A percentile compares a stretch with the other conserved stretches of the same genome.
Conservation (phyloP, 1,140 invertebrate genomes). For the Drosophila melanica region DNA sequence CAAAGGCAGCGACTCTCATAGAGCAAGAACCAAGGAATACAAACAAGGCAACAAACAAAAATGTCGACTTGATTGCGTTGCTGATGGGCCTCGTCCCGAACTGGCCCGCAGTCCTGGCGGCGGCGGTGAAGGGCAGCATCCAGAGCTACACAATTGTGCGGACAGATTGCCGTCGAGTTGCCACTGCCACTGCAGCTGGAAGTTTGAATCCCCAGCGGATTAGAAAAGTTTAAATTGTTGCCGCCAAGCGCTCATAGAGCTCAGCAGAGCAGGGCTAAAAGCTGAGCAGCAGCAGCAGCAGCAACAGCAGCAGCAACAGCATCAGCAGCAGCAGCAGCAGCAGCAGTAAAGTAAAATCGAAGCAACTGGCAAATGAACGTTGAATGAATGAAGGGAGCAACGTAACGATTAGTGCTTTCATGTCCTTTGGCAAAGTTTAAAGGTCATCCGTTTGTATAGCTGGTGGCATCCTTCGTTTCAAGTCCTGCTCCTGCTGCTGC, state of each 20-base stretch:
- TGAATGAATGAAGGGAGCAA: conserved; percentile 77
- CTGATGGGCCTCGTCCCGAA: conserved; percentile 57
- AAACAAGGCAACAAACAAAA: conserved; percentile 80
- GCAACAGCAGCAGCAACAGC: not conserved
- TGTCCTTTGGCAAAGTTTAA: conserved; percentile 83
- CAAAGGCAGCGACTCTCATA: not conserved
- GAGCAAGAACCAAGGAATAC: conserved; percentile 19
- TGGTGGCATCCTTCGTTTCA: conserved; percentile 34
- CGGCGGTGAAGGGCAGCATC: conserved; percentile 17
- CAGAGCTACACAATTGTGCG: conserved; percentile 69
- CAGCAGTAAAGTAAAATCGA: conserved; percentile 65
- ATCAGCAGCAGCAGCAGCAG: not conserved
- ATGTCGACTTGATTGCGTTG: conserved; percentile 81
- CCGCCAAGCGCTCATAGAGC: conserved; percentile 55
- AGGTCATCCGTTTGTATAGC: conserved; percentile 69
- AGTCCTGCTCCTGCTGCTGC: conserved; percentile 1
- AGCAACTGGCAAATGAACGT: conserved; percentile 69
- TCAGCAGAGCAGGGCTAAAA: conserved; percentile 1
- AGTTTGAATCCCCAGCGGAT: conserved; percentile 82
- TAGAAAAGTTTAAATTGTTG: conserved; percentile 83
- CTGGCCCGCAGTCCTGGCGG: conserved; percentile 1
- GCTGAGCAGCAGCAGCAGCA: not conserved
- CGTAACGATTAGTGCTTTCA: conserved; percentile 83
- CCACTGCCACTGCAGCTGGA: conserved; percentile 60
- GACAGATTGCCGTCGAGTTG: conserved; percentile 72